Percentiles rank a stretch among this genome's conserved stretches.
phyloP scores from a whole-genome alignment of 2,888 invertebrate genomes.

The Hoplodrina blanda region DNA sequence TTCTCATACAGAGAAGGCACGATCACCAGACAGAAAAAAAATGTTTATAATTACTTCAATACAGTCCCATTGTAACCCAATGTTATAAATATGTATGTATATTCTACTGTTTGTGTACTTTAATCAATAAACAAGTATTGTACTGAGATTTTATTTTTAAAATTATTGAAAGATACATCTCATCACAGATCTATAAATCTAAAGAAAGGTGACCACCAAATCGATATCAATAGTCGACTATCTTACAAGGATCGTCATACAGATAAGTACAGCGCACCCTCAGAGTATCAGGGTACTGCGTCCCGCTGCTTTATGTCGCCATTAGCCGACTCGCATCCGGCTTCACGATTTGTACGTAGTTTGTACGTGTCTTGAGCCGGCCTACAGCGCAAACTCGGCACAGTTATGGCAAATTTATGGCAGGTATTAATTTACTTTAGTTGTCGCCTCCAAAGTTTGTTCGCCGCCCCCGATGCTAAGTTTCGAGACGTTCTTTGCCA shows the following conservation, averaged over 20 bases:
- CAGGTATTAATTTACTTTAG: constrained; percentile 90
- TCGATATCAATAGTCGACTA: constrained; percentile 68
- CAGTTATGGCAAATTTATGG: constrained; percentile 90
- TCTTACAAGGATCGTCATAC: constrained; percentile 73
- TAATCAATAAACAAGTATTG: too few relatives aligned
- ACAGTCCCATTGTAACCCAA: too few relatives aligned
- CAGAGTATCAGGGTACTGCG: constrained; percentile 65
- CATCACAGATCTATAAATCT: not conserved
- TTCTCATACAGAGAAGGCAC: too few relatives aligned
- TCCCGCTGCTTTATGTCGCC: constrained; percentile 84
- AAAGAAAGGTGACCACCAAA: constrained; percentile 50
- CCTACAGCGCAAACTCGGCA: constrained; percentile 81
- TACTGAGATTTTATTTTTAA: too few relatives aligned
- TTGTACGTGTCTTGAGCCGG: constrained; percentile 82
- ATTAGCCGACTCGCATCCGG: constrained; percentile 82
- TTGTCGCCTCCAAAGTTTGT: constrained; percentile 82
- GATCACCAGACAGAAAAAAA: too few relatives aligned
- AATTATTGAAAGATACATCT: not conserved
- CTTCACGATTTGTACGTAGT: constrained; percentile 83
- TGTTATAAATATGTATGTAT: too few relatives aligned
- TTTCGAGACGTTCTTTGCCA: constrained; percentile 79
- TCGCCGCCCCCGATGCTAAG: constrained; percentile 74
- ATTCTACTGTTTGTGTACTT: too few relatives aligned
- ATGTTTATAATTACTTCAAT: too few relatives aligned
- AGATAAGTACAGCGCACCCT: constrained; percentile 77